Percentiles rank a stretch among this genome's conserved stretches.
These are phyloP conservation scores for Distichodus sexfasciatus DNA, from an alignment of 2,797 vertebrate genomes.

Conservation along the genomic window DNA sequence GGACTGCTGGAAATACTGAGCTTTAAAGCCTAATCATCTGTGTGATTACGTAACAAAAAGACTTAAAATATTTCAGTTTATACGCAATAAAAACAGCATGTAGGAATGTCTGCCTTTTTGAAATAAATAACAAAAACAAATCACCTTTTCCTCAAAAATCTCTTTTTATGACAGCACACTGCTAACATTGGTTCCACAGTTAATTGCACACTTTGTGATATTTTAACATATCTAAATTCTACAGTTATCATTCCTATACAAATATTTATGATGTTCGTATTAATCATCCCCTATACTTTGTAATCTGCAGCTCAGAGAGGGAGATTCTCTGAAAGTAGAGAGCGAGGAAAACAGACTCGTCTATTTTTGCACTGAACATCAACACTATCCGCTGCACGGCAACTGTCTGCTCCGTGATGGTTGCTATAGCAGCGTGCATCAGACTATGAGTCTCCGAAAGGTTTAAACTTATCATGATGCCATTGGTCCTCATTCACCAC, in stretches of 20 bases:
- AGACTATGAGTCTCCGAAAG: conserved; percentile 27
- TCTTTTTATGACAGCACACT: no score
- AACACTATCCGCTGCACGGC: conserved; percentile 20
- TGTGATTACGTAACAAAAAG: no score
- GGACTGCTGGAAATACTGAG: no score
- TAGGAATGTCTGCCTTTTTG: no score
- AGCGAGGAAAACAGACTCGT: conserved; percentile 23
- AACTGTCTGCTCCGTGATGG: conserved; percentile 31
- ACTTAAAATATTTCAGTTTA: no score
- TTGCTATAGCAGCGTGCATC: conserved; percentile 47
- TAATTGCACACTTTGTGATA: no score
- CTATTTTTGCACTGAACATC: conserved; percentile 26
- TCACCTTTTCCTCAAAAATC: no score
- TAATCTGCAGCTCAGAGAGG: not conserved
- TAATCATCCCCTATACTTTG: not conserved
- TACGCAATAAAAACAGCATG: no score
- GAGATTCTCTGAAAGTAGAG: conserved; percentile 9
- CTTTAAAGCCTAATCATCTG: no score
- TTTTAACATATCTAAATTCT: no score
- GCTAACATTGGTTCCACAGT: no score
- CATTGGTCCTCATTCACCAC: not conserved
- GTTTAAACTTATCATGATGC: conserved; percentile 19
- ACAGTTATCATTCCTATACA: not conserved
- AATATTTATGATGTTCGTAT: not conserved
- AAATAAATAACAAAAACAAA: no score